phyloP scores from a whole-genome alignment of 1,140 invertebrate genomes.

The Cydia pomonella region DNA sequence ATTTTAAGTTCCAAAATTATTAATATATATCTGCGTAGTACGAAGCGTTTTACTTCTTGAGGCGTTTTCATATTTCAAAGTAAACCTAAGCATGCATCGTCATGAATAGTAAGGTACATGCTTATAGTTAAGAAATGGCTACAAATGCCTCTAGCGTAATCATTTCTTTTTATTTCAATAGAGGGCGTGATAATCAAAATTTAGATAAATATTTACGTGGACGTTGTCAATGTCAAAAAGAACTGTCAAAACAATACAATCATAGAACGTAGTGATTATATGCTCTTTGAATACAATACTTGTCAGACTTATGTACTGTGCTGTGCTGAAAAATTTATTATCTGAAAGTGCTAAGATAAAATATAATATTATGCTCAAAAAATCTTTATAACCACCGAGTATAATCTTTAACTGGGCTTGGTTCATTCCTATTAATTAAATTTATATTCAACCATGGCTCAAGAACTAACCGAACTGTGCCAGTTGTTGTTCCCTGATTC shows the following conservation, averaged over 20 bases:
- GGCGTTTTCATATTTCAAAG: neutral
- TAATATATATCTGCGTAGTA: neutral
- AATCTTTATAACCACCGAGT: too few relatives aligned
- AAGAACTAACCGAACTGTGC: slow-evolving; percentile 69
- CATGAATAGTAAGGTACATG: neutral
- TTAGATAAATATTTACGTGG: neutral
- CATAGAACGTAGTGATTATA: too few relatives aligned
- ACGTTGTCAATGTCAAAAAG: neutral
- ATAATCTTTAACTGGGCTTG: too few relatives aligned
- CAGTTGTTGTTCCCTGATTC: slow-evolving; percentile 64
- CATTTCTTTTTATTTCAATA: neutral
- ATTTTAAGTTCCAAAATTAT: neutral
- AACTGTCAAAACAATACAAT: neutral
- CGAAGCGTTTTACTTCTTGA: neutral
- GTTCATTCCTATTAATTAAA: neutral
- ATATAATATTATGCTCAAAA: too few relatives aligned
- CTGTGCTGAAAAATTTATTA: too few relatives aligned
- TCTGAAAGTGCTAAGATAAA: too few relatives aligned
- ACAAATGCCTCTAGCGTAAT: neutral
- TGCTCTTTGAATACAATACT: too few relatives aligned
- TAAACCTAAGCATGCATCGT: neutral
- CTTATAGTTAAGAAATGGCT: neutral
- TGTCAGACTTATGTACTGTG: too few relatives aligned
- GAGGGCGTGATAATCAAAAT: neutral
- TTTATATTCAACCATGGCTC: slow-evolving; percentile 51